Conservation (phyloP, 2,888 invertebrate species). For the Volucella inanis region DNA sequence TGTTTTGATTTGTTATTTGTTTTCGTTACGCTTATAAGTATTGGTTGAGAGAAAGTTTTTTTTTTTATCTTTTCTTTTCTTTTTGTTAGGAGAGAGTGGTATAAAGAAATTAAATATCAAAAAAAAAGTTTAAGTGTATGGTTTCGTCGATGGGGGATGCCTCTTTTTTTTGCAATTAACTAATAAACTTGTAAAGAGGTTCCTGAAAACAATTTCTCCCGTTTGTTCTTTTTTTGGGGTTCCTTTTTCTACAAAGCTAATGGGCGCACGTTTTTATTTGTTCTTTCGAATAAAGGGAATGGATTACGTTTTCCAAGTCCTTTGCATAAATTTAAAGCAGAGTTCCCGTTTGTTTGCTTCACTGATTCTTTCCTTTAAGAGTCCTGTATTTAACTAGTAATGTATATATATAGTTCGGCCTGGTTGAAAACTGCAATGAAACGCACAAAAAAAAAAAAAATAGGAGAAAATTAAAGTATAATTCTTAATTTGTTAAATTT, state of each 20-base stretch:
- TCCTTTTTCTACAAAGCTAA: conserved; percentile 24
- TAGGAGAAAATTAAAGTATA: neutral
- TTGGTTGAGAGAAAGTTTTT: conserved; percentile 39
- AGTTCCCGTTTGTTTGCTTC: conserved; percentile 37
- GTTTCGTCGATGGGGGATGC: conserved; percentile 42
- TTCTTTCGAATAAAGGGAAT: conserved; percentile 11
- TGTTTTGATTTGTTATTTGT: conserved; percentile 1
- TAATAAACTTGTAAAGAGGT: conserved; percentile 74
- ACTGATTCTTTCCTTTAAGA: conserved; percentile 55
- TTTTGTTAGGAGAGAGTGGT: conserved; percentile 36
- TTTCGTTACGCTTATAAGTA: conserved; percentile 62
- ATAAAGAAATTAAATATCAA: conserved; percentile 56
- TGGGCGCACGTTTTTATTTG: conserved; percentile 26
- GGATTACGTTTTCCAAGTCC: conserved; percentile 47
- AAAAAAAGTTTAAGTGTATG: conserved; percentile 15
- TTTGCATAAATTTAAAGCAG: conserved; percentile 21
- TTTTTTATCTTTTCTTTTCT: conserved; percentile 25
- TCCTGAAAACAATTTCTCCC: conserved; percentile 51
- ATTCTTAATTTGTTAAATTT: neutral
- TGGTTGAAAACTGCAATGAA: conserved; percentile 67
- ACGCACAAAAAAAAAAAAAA: conserved; percentile 4
- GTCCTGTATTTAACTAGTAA: conserved; percentile 61
- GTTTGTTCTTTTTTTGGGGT: conserved; percentile 22
- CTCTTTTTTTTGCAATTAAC: conserved; percentile 70
- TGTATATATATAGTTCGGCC: conserved; percentile 74